These are phyloP conservation scores for Drosophila hydei DNA, from an alignment of 1,140 invertebrate genomes.

Conservation along the genomic window DNA sequence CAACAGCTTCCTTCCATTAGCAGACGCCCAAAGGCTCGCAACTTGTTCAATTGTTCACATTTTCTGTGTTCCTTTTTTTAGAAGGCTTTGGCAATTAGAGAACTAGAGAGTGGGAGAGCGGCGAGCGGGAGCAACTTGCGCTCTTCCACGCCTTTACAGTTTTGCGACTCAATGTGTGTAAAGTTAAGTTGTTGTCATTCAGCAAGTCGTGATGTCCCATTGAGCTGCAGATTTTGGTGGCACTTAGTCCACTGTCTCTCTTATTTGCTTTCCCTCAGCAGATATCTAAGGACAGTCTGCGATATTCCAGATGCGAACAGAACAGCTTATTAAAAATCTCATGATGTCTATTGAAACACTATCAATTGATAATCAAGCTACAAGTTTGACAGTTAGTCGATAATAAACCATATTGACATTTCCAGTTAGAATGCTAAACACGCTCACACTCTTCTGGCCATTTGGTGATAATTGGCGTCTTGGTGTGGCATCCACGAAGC, in stretches of 20 bases:
- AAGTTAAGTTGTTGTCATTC: constrained; percentile 71
- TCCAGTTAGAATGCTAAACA: constrained; percentile 58
- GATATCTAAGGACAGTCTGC: background rate
- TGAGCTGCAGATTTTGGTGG: constrained; percentile 52
- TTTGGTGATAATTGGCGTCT: constrained; percentile 55
- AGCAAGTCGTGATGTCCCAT: constrained; percentile 63
- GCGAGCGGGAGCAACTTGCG: constrained; percentile 8
- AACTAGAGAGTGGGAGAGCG: background rate
- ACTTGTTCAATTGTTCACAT: constrained; percentile 59
- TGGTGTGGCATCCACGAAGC: constrained; percentile 29
- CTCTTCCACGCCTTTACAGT: constrained; percentile 23
- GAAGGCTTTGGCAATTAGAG: constrained; percentile 30
- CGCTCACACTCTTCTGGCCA: constrained; percentile 25
- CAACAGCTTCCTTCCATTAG: constrained; percentile 68
- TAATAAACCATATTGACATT: constrained; percentile 55
- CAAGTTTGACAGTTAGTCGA: constrained; percentile 22
- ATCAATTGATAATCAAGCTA: background rate
- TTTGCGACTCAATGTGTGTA: constrained; percentile 55
- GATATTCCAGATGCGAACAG: background rate
- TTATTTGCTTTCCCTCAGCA: background rate
- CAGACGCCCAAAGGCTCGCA: constrained; percentile 73
- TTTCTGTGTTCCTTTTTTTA: constrained; percentile 29
- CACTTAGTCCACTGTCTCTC: too few relatives aligned
- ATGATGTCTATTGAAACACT: too few relatives aligned
- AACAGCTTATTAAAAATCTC: background rate